Conservation (phyloP, 2,888 invertebrate species). For the Dysmachus trigonus region DNA sequence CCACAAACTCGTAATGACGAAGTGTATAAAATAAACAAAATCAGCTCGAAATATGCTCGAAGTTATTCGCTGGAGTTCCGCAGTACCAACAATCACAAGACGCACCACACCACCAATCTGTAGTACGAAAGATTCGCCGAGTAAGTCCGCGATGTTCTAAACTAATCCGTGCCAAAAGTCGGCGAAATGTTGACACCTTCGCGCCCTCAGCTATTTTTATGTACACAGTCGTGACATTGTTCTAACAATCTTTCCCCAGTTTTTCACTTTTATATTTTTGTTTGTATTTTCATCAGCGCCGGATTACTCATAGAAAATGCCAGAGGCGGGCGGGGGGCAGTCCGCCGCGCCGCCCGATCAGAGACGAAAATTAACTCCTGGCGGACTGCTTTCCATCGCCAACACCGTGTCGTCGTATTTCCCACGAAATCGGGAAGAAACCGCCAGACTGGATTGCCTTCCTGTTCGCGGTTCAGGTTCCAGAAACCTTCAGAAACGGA, state of each 20-base stretch:
- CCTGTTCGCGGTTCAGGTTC: background rate
- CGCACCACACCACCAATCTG: background rate
- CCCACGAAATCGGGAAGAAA: background rate
- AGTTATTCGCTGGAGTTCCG: background rate
- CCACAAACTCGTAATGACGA: background rate
- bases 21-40: background rate
- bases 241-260: background rate
- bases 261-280: background rate
- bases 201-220: background rate
- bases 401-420: background rate
- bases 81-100: background rate
- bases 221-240: background rate
- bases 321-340: no score
- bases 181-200: background rate
- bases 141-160: background rate
- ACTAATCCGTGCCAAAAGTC: background rate
- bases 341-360: no score
- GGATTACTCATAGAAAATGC: background rate
- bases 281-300: background rate
- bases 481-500: background rate
- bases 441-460: background rate
- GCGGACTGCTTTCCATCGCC: background rate
- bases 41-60: background rate
- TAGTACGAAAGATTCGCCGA: background rate
- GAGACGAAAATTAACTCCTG: background rate